Conservation (phyloP, 2,113 vertebrate genomes). For the Centropus bengalensis region DNA sequence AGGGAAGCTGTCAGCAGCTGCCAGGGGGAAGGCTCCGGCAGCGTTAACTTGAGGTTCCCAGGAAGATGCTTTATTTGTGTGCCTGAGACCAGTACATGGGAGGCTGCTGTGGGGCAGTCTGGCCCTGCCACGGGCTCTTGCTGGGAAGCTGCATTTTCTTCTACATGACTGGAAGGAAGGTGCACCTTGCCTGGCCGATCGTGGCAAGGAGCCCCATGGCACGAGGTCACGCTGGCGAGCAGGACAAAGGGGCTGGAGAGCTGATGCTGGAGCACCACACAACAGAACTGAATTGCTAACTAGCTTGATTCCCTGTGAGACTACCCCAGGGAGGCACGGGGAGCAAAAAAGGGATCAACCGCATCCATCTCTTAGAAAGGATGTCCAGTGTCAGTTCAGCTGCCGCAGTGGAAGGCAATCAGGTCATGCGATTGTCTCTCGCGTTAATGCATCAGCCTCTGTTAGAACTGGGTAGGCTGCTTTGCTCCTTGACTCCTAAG, state of each 20-base stretch:
- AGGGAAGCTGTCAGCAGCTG: neutral
- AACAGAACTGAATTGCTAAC: neutral
- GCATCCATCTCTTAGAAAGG: neutral
- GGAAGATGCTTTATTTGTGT: neutral
- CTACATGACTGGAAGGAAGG: neutral
- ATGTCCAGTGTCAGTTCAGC: neutral
- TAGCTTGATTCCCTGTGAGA: neutral
- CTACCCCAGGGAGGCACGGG: neutral
- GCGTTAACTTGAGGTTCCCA: neutral
- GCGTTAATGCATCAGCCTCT: neutral
- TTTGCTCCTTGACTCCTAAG: neutral
- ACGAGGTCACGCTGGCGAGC: neutral
- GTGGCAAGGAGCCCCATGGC: accelerated
- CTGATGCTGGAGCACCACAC: neutral
- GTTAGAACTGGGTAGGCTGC: neutral
- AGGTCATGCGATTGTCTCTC: neutral
- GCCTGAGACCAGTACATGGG: neutral
- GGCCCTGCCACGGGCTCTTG: neutral
- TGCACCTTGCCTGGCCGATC: neutral
- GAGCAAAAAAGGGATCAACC: neutral
- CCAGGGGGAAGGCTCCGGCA: neutral
- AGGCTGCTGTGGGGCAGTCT: neutral
- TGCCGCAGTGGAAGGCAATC: neutral
- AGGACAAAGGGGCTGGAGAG: neutral
- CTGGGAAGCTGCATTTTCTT: neutral